phyloP scores from a whole-genome alignment of 2,113 vertebrate species.

The Hippolais icterina region DNA sequence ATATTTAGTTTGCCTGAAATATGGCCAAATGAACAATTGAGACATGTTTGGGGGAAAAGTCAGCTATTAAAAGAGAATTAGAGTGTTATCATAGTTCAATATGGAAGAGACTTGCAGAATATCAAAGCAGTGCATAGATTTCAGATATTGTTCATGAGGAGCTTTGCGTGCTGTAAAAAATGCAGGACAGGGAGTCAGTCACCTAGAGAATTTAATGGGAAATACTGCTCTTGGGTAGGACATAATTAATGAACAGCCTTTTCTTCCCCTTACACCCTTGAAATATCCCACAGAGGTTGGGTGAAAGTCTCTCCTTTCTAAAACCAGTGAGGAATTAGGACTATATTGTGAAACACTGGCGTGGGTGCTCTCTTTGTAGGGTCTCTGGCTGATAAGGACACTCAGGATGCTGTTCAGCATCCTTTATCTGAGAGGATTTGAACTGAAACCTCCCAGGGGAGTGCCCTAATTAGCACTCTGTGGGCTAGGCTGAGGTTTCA shows the following conservation, averaged over 20 bases:
- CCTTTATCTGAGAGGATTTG: slow-evolving; percentile 2
- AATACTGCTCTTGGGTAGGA: background rate
- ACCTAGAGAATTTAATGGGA: background rate
- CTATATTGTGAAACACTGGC: background rate
- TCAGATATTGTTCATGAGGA: background rate
- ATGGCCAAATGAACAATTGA: background rate
- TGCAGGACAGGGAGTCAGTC: background rate
- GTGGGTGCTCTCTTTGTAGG: background rate
- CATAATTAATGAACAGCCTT: background rate
- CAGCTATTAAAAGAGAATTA: background rate
- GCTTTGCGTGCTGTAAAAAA: background rate
- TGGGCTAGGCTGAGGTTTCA: background rate
- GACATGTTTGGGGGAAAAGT: background rate
- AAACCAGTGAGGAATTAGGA: background rate
- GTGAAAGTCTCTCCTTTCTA: background rate
- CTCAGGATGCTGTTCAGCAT: background rate
- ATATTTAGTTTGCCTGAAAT: background rate
- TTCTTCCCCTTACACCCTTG: background rate
- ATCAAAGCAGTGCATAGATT: background rate
- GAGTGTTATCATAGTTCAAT: background rate
- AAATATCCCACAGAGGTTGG: background rate
- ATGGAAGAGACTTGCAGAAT: background rate
- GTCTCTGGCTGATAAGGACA: background rate
- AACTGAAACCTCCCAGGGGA: background rate
- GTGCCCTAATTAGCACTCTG: background rate